A percentile compares a stretch with the other conserved stretches of the same genome.
Conservation (phyloP, 92 coral and sea anemone genomes). For the Palythoa grandiflora region DNA sequence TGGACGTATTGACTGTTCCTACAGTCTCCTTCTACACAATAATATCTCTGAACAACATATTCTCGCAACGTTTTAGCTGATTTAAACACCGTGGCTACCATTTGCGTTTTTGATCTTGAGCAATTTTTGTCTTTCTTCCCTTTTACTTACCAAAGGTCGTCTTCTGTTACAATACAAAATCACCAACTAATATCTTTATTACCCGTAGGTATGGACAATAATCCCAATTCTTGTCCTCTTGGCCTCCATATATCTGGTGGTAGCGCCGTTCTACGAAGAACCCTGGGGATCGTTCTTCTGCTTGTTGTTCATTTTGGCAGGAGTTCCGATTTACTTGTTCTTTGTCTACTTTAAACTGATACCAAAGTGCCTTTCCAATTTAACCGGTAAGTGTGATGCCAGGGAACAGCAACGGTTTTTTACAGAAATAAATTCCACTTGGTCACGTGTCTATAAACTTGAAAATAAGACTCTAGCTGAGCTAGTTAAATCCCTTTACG, state of each 20-base stretch:
- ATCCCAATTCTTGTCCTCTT: slow-evolving; percentile 82
- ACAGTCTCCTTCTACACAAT: too few relatives aligned
- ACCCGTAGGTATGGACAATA: slow-evolving; percentile 75
- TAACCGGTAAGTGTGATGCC: slow-evolving; percentile 69
- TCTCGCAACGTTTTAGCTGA: too few relatives aligned
- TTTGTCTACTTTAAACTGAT: slow-evolving; percentile 79
- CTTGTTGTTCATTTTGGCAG: slow-evolving; percentile 87
- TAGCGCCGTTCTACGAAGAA: slow-evolving; percentile 93
- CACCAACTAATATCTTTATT: neutral
- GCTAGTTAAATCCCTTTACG: too few relatives aligned
- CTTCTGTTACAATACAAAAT: neutral
- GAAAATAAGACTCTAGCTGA: too few relatives aligned
- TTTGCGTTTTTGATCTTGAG: too few relatives aligned
- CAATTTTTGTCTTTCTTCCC: too few relatives aligned
- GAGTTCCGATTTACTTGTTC: slow-evolving; percentile 86
- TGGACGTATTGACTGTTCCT: too few relatives aligned
- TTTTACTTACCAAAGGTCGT: neutral
- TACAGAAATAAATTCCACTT: too few relatives aligned
- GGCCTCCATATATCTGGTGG: slow-evolving; percentile 82
- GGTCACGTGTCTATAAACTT: too few relatives aligned
- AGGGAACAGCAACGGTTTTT: too few relatives aligned
- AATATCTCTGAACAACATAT: too few relatives aligned
- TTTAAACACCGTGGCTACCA: too few relatives aligned
- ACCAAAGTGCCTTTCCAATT: slow-evolving; percentile 72
- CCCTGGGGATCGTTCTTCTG: slow-evolving; percentile 90